Evolutionary conservation across 2,888 invertebrate species (phyloP).

Genomic region (Lycocerus yunnanus): DNA sequence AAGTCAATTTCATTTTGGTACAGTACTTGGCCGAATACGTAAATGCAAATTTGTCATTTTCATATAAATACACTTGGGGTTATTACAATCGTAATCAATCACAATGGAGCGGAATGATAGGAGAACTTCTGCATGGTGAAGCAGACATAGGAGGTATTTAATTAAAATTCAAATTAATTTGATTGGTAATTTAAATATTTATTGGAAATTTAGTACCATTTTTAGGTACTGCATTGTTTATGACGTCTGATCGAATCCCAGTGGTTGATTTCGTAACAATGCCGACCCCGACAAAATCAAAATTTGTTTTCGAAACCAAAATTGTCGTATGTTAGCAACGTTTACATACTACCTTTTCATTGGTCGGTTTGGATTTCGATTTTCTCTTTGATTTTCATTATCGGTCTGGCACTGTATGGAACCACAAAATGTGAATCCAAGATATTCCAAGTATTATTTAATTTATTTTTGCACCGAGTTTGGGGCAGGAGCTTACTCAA

Average conservation of each 20-base stretch:
- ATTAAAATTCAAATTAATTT: background rate
- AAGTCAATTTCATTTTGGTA: conserved; percentile 66
- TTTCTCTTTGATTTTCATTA: conserved; percentile 56
- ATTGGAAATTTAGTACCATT: background rate
- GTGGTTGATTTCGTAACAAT: conserved; percentile 70
- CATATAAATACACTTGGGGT: conserved; percentile 65
- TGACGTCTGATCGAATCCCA: conserved; percentile 64
- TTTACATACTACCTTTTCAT: conserved; percentile 71
- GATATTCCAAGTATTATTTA: conserved; percentile 1
- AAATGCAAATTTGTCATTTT: conserved; percentile 61
- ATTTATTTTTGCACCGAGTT: background rate
- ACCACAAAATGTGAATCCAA: conserved; percentile 56
- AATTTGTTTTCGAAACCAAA: conserved; percentile 75
- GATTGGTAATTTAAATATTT: no score
- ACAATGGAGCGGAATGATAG: conserved; percentile 69
- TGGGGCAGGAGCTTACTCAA: background rate
- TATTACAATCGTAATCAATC: conserved; percentile 60
- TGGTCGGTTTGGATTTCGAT: conserved; percentile 68
- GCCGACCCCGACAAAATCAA: conserved; percentile 69
- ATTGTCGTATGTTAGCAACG: conserved; percentile 70
- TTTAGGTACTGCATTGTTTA: conserved; percentile 67
- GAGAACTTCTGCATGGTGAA: conserved; percentile 61
- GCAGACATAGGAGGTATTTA: conserved; percentile 56
- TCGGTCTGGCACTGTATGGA: conserved; percentile 52
- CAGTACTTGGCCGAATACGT: conserved; percentile 59